Evolutionary conservation across 1,140 invertebrate genomes (phyloP).

Genomic region (Armadillidium nasatum): DNA sequence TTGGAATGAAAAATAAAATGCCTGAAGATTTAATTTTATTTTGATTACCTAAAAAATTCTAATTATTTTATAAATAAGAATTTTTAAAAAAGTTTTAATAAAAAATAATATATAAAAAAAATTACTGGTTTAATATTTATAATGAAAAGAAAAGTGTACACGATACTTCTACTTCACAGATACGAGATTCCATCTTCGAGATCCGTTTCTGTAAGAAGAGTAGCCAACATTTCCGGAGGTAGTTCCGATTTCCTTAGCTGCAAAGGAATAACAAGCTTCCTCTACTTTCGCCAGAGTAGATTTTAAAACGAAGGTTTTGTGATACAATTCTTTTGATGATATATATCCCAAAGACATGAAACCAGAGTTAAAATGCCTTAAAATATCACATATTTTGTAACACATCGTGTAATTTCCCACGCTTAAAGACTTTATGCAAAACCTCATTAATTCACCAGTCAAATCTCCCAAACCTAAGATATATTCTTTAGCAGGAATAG

Average conservation of each 20-base stretch:
- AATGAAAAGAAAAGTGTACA: too few species aligned
- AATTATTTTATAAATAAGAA: too few species aligned
- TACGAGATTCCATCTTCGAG: slow-evolving; percentile 31
- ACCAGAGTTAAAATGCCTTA: slow-evolving; percentile 67
- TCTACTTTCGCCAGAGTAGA: slow-evolving; percentile 77
- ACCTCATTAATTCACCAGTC: slow-evolving; percentile 84
- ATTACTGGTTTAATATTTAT: too few species aligned
- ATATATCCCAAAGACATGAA: slow-evolving; percentile 55
- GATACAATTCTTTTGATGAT: slow-evolving; percentile 54
- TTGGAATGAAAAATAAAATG: too few species aligned
- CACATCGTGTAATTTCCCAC: slow-evolving; percentile 70
- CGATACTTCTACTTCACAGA: neutral
- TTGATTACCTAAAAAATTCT: too few species aligned
- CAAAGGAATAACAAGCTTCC: slow-evolving; percentile 75
- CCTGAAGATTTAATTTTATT: too few species aligned
- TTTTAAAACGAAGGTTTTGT: slow-evolving; percentile 65
- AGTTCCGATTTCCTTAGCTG: slow-evolving; percentile 71
- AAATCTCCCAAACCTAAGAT: slow-evolving; percentile 81
- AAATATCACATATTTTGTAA: slow-evolving; percentile 64
- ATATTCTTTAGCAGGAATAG: slow-evolving; percentile 63
- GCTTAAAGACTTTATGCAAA: slow-evolving; percentile 76
- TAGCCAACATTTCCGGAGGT: slow-evolving; percentile 63
- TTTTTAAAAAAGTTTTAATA: too few species aligned
- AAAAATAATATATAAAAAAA: too few species aligned
- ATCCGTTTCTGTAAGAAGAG: slow-evolving; percentile 51